A percentile compares a stretch with the other conserved stretches of the same genome.
These are phyloP conservation scores for Scylla paramamosain DNA, from an alignment of 1,140 invertebrate genomes.

Conservation along the genomic window DNA sequence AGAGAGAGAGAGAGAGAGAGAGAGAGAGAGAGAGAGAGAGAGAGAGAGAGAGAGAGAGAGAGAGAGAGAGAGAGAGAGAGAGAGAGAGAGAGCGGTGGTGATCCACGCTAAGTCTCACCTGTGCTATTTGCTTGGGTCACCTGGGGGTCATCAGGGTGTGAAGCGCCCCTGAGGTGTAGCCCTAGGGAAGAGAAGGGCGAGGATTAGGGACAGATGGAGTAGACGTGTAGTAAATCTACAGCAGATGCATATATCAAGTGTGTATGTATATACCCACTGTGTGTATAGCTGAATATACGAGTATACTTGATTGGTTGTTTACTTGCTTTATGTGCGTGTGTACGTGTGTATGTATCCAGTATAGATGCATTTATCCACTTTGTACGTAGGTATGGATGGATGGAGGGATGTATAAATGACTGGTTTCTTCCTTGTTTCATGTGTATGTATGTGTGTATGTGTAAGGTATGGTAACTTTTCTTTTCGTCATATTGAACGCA, in stretches of 20 bases:
- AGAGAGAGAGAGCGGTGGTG: constrained; percentile 3
- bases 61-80: constrained; percentile 35
- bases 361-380: not conserved
- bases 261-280: not conserved
- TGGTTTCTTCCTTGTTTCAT: too few species aligned
- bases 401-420: too few species aligned
- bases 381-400: not conserved
- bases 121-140: not conserved
- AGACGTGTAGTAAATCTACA: not conserved
- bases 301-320: not conserved
- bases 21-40: too few species aligned
- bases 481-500: too few species aligned
- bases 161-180: not conserved
- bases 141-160: not conserved
- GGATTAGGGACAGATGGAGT: not conserved
- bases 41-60: too few species aligned
- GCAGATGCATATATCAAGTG: not conserved
- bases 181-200: not conserved
- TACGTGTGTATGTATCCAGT: not conserved
- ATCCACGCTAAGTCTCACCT: not conserved
- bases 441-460: too few species aligned
- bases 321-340: not conserved
- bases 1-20: too few species aligned
- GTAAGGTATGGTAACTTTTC: too few species aligned
- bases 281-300: not conserved